Percentiles rank a stretch among this genome's conserved stretches.
Evolutionary conservation across 2,797 vertebrate genomes (phyloP).

Genomic region (Danio jaintianensis): DNA sequence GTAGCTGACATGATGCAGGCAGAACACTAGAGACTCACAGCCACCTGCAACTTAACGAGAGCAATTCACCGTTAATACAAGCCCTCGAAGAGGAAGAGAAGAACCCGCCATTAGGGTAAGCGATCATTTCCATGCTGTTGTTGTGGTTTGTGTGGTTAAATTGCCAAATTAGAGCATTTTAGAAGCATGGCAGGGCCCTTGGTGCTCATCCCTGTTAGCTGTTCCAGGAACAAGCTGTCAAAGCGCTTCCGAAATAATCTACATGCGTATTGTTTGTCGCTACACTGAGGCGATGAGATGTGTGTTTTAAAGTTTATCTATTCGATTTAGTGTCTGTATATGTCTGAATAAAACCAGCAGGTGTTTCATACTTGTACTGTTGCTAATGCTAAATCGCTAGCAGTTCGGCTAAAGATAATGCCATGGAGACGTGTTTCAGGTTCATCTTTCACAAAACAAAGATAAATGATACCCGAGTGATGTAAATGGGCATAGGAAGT

Average conservation of each 20-base stretch:
- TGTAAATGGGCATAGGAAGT: not conserved
- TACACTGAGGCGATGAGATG: not conserved
- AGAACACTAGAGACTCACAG: not conserved
- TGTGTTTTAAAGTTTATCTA: not conserved
- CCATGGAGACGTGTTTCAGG: constrained; percentile 21
- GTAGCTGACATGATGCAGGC: constrained; percentile 22
- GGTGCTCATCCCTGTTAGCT: constrained; percentile 14
- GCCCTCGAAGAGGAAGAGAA: not conserved
- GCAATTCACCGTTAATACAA: not conserved
- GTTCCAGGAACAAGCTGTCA: not conserved
- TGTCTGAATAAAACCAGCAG: not conserved
- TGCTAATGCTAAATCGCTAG: constrained; percentile 50
- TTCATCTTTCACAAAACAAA: not conserved
- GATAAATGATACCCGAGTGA: not conserved
- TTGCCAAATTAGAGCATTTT: constrained; percentile 2
- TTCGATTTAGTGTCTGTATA: not conserved
- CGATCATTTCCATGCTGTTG: not conserved
- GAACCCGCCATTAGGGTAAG: constrained; percentile 35
- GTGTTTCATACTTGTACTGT: constrained; percentile 22
- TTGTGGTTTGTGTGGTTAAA: not conserved
- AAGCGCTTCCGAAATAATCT: not conserved
- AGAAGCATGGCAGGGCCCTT: constrained; percentile 14
- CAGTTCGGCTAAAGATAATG: constrained; percentile 39
- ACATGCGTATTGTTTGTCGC: too few relatives aligned
- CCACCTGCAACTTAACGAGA: not conserved